phyloP scores from a whole-genome alignment of 2,888 invertebrate species.

The Brachynemurus nebulosus region DNA sequence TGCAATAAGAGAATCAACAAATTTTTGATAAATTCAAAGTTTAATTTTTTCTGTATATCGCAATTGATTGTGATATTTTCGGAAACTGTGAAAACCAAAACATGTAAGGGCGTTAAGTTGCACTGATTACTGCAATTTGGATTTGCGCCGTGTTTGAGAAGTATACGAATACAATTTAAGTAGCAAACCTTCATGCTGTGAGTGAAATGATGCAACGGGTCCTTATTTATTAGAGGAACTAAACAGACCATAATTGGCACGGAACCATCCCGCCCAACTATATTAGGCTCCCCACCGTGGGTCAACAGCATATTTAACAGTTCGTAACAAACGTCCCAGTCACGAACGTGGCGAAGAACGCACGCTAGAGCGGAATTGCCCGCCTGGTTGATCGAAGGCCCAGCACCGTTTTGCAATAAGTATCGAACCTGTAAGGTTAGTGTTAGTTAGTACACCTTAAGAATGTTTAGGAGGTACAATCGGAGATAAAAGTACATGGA shows the following conservation, averaged over 20 bases:
- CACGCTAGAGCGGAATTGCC: conserved; percentile 56
- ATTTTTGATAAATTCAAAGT: conserved; percentile 56
- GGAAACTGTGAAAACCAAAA: conserved; percentile 54
- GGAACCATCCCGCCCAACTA: conserved; percentile 56
- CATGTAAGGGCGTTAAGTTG: conserved; percentile 53
- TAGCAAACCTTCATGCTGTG: conserved; percentile 65
- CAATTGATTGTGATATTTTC: conserved; percentile 55
- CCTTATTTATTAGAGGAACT: conserved; percentile 60
- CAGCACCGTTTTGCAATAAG: conserved; percentile 47
- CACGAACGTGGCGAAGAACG: conserved; percentile 52
- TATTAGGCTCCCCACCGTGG: conserved; percentile 50
- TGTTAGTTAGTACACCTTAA: neutral
- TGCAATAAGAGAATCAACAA: conserved; percentile 47
- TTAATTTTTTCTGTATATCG: conserved; percentile 49
- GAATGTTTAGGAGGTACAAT: too few relatives aligned
- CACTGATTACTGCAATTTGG: conserved; percentile 56
- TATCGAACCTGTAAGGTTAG: conserved; percentile 26
- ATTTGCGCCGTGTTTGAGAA: conserved; percentile 56
- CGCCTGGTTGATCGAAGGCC: conserved; percentile 52
- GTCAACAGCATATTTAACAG: conserved; percentile 42
- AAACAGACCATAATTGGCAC: conserved; percentile 62
- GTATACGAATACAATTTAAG: conserved; percentile 51
- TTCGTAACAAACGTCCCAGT: conserved; percentile 52
- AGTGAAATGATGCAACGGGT: conserved; percentile 55
- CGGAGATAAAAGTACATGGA: too few relatives aligned